Evolutionary conservation across 1,140 invertebrate species (phyloP).

Genomic region (Bicyclus anynana): DNA sequence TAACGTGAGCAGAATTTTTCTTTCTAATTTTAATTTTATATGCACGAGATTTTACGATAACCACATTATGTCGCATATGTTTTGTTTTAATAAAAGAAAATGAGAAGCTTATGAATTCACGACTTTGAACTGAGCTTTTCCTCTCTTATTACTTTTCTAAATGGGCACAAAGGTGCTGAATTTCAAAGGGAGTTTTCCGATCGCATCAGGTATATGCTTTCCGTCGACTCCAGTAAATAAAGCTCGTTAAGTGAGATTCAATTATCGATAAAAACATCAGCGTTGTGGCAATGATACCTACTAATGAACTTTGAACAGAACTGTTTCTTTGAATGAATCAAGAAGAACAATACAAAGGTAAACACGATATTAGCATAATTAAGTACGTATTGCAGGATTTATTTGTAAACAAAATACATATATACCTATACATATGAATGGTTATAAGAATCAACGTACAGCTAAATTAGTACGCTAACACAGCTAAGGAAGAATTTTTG

Average conservation of each 20-base stretch:
- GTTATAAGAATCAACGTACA: too few relatives aligned
- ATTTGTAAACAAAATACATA: too few relatives aligned
- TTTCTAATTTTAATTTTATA: background rate
- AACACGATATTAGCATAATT: too few relatives aligned
- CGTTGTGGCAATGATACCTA: constrained; percentile 9
- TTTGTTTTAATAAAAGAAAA: too few relatives aligned
- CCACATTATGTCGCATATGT: too few relatives aligned
- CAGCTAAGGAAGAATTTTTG: too few relatives aligned
- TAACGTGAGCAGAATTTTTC: background rate
- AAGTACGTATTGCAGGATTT: too few relatives aligned
- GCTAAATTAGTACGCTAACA: too few relatives aligned
- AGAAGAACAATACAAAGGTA: background rate
- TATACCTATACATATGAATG: too few relatives aligned
- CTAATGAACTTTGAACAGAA: constrained; percentile 19
- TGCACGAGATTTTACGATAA: too few relatives aligned
- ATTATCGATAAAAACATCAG: constrained; percentile 27
- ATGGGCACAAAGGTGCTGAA: constrained; percentile 3
- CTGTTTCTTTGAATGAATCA: background rate
- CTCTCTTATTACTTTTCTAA: background rate
- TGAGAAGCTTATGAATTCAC: too few relatives aligned
- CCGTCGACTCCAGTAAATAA: constrained; percentile 10
- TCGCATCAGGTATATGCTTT: constrained; percentile 14
- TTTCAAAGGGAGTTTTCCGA: constrained; percentile 15
- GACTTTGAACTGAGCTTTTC: background rate
- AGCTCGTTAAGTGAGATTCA: constrained; percentile 19